A percentile compares a stretch with the other conserved stretches of the same genome.
These are phyloP conservation scores for Agelas oroides DNA, from an alignment of 37 sponge, comb jelly and placozoan genomes.

Conservation along the genomic window DNA sequence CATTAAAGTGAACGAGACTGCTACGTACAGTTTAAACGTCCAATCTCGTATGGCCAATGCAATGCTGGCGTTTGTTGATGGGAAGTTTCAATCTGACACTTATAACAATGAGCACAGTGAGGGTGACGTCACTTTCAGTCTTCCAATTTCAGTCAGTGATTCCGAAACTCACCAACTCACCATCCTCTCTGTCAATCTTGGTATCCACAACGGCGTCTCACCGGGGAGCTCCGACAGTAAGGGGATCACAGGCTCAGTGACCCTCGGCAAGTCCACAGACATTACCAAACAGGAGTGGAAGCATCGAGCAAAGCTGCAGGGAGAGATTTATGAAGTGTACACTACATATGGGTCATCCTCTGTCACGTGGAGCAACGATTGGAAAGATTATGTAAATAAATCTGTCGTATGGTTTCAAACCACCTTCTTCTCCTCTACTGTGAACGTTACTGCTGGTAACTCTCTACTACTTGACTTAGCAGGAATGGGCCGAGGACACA, in stretches of 20 bases:
- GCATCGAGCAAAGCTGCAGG: slow-evolving; percentile 23
- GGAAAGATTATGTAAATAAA: background rate
- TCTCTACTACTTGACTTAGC: slow-evolving; percentile 35
- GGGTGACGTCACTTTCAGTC: background rate
- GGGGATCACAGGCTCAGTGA: slow-evolving; percentile 32
- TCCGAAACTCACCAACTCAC: background rate
- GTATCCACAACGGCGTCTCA: background rate
- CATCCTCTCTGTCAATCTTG: slow-evolving; percentile 40
- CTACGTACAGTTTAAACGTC: background rate
- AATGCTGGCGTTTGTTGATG: slow-evolving; percentile 39
- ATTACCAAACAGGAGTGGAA: slow-evolving; percentile 24
- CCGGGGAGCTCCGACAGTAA: slow-evolving; percentile 10
- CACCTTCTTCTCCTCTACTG: background rate
- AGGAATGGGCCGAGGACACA: slow-evolving; percentile 45
- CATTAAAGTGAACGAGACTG: background rate
- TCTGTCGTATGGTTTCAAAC: slow-evolving; percentile 49
- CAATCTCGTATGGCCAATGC: background rate
- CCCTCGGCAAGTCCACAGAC: background rate
- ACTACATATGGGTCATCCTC: background rate
- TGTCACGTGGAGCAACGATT: slow-evolving; percentile 33
- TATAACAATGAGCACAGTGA: slow-evolving; percentile 1
- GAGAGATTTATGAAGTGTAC: slow-evolving; percentile 43
- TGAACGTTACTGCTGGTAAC: background rate
- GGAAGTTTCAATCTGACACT: background rate
- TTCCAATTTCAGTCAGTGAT: background rate